Evolutionary conservation across 2,113 vertebrate genomes (phyloP).

Genomic region (Oryzias curvinotus): DNA sequence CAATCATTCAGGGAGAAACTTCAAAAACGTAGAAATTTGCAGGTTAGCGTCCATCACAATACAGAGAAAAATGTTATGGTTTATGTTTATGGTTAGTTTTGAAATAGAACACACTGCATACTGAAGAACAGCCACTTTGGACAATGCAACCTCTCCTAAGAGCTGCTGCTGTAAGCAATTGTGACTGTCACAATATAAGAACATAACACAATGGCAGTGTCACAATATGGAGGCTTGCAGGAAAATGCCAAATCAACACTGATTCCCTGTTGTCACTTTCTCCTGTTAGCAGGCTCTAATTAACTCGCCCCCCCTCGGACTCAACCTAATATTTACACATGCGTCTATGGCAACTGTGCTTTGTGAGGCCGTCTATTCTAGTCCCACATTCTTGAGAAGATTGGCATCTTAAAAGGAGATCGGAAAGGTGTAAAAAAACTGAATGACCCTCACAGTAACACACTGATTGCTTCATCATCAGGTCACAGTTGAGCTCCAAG

Average conservation of each 20-base stretch:
- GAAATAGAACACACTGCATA: conserved; percentile 15
- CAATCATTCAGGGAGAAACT: too few species aligned
- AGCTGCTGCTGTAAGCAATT: conserved; percentile 46
- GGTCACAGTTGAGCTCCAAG: conserved; percentile 71
- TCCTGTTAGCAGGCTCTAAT: conserved; percentile 67
- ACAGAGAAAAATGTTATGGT: not conserved
- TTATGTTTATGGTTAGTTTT: conserved; percentile 13
- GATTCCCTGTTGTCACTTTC: conserved; percentile 59
- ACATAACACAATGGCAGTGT: conserved; percentile 24
- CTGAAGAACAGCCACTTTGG: conserved; percentile 1
- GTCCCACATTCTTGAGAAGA: conserved; percentile 72
- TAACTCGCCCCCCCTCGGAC: conserved; percentile 48
- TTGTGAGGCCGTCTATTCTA: conserved; percentile 68
- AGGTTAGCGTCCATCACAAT: too few species aligned
- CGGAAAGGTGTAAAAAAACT: conserved; percentile 68
- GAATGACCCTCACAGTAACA: conserved; percentile 76
- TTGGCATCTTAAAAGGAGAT: conserved; percentile 75
- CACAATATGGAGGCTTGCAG: conserved; percentile 44
- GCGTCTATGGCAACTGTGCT: conserved; percentile 75
- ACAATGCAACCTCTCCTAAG: conserved; percentile 12
- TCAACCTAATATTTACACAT: conserved; percentile 77
- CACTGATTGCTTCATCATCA: conserved; percentile 73
- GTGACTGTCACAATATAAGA: conserved; percentile 40
- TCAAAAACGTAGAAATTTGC: too few species aligned
- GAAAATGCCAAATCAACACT: conserved; percentile 60